These are phyloP conservation scores for Philhelius pedissequus DNA, from an alignment of 2,888 invertebrate genomes.

Conservation along the genomic window DNA sequence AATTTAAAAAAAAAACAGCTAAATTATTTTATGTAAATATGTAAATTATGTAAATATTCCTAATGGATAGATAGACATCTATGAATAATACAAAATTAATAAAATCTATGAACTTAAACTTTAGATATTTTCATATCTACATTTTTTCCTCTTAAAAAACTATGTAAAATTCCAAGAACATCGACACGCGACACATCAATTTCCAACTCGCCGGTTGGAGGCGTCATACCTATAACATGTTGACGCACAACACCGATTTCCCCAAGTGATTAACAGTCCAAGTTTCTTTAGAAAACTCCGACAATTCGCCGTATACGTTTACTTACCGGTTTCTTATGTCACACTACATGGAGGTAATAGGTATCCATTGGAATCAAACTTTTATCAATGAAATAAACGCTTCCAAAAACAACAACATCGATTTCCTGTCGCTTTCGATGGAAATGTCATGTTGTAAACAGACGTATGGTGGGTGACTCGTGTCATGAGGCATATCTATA, in stretches of 20 bases:
- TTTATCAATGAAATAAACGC: constrained; percentile 4
- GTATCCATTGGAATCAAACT: neutral
- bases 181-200: neutral
- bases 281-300: neutral
- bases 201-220: neutral
- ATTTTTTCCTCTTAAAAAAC: neutral
- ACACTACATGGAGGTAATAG: neutral
- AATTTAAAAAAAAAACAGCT: too few relatives aligned
- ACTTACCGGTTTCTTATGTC: neutral
- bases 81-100: too few relatives aligned
- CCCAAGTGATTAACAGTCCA: neutral
- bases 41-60: too few relatives aligned
- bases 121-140: neutral
- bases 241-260: constrained; percentile 3
- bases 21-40: too few relatives aligned
- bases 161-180: neutral
- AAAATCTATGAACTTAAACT: too few relatives aligned
- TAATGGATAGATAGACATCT: too few relatives aligned
- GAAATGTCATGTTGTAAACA: neutral
- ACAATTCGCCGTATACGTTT: constrained; percentile 2
- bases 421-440: constrained; percentile 6
- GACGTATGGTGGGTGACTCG: neutral
- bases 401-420: neutral
- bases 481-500: neutral
- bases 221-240: constrained; percentile 2